Percentiles rank a stretch among this genome's conserved stretches.
Evolutionary conservation across 2,888 invertebrate genomes (phyloP).

Genomic region (Agrochola lychnidis): DNA sequence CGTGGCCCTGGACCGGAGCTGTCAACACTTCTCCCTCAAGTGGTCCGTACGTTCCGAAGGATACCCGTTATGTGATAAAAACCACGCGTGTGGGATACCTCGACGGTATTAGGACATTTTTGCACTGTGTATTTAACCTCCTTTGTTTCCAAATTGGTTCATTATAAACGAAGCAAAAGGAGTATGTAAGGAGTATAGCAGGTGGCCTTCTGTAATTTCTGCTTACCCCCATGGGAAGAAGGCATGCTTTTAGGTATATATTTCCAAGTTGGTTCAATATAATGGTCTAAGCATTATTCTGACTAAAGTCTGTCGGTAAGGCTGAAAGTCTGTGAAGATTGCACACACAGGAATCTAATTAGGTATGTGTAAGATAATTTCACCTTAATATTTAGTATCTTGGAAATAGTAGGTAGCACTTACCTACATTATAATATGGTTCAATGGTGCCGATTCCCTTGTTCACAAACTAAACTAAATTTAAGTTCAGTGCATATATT

Average conservation of each 20-base stretch:
- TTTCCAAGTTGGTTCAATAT: background rate
- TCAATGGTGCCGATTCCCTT: too few species aligned
- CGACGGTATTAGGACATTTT: slow-evolving; percentile 7
- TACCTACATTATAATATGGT: too few species aligned
- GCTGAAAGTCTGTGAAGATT: background rate
- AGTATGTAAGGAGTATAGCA: background rate
- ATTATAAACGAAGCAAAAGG: background rate
- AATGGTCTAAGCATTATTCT: background rate
- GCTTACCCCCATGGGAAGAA: background rate
- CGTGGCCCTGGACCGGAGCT: slow-evolving; percentile 26
- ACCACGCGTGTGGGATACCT: slow-evolving; percentile 44
- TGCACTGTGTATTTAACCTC: slow-evolving; percentile 35
- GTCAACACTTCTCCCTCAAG: slow-evolving; percentile 59
- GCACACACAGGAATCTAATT: background rate
- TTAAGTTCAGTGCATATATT: too few species aligned
- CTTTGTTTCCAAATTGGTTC: slow-evolving; percentile 8
- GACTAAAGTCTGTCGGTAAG: background rate
- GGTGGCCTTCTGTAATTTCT: background rate
- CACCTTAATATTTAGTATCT: background rate
- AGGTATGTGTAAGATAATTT: background rate
- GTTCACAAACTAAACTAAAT: too few species aligned
- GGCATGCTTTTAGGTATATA: background rate
- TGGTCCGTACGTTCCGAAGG: slow-evolving; percentile 18
- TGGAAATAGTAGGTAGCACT: background rate
- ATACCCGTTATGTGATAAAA: slow-evolving; percentile 52